Evolutionary conservation across 2,797 vertebrate genomes (phyloP), one percentile per base, ranked within the genome.

Genomic region (Myotis pilosus): DNA sequence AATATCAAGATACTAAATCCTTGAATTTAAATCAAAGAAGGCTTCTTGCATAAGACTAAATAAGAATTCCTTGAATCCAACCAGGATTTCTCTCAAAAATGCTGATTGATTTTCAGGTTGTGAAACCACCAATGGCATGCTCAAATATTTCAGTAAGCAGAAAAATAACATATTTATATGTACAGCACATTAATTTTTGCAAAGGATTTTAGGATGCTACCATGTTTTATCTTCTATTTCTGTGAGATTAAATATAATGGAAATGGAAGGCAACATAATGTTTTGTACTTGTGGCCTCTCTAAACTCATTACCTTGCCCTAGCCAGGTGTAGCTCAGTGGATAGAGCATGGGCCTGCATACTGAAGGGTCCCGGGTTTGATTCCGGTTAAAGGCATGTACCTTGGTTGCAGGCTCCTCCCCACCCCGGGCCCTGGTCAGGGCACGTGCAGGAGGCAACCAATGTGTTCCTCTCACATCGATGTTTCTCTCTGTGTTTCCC

Each of bases 161-260:
- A 94, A 96, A 30, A 47, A 80, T 71, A 89, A 74, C 49, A 55
- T 47, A 74, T 28, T 82, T 91, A 53, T 87, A 11, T 85, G 81
- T 81, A 94, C 5, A 96, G 69, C 19, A 90, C 30, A 86, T 91
- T 81, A 87, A 81, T 25, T 95, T 96, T 87, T 81, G 33, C 44
- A 79, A 89, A 75, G n/a, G 8, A 87, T 87, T 79, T 91, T 68
- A 93, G 53, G 49, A 22, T 92, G 83, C 36, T 85, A 55, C 13
- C 76, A 83, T 89, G 25, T 51, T 89, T 92, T 81, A 47, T 62
- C 74, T 96, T 94, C 44, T 22, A 49, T 81, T 95, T 89, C 64
- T 86, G 38, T 57, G 64, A 80, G 80, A 92, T n/a, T n/a, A 28
- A 94, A 89, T 38, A 82, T 90, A 90, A 94, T 66, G 74, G 86